Base-by-base conservation (phyloP, 2,797 vertebrate species). In the Cuculus canorus region DNA sequence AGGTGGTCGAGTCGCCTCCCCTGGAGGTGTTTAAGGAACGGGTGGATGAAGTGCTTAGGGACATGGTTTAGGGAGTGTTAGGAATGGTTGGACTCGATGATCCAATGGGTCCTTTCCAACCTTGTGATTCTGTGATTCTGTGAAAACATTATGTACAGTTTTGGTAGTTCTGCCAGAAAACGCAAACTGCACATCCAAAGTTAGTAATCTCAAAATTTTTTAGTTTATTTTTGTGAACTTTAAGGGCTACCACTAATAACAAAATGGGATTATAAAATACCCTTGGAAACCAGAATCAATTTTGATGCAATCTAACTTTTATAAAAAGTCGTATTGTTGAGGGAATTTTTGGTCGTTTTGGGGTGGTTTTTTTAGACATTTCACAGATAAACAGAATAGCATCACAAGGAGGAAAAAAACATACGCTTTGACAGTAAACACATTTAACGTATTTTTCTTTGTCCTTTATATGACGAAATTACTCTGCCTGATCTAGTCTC, bases 321-420 rank as follows among this genome's bases (percentile, higher is more conserved):
- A 17, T 9, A 84, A 53, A n/a, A 54, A 0, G 2, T 37, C 8
- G 0, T 32, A 59, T 10, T 76, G n/a, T 9, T 25, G 43, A 21
- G 5, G n/a, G 22, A 2, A 1, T 24, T 14, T 69, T 50, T 32
- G 4, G 25, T 18, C 41, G 39, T 32, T 59, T 41, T 24, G 7
- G 27, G 7, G 27, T 30, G 54, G 28, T n/a, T 56, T n/a, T 7
- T 25, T 32, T 65, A 59, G 17, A 28, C 4, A 45, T 60, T 63
- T 73, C 17, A 79, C 4, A 59, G 12, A 80, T 71, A 87, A 23
- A 63, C 13, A 16, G 59, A n/a, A 56, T 11, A 54, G 18, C 43
- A 72, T 27, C 25, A 57, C 59, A 57, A 63, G 37, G 17, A 92
- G 87, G 56, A 80, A 87, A 86, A 24, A 76, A 72, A 92, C 0